Conservation (phyloP, 2,113 vertebrate species). For the Phyllostomus discolor region DNA sequence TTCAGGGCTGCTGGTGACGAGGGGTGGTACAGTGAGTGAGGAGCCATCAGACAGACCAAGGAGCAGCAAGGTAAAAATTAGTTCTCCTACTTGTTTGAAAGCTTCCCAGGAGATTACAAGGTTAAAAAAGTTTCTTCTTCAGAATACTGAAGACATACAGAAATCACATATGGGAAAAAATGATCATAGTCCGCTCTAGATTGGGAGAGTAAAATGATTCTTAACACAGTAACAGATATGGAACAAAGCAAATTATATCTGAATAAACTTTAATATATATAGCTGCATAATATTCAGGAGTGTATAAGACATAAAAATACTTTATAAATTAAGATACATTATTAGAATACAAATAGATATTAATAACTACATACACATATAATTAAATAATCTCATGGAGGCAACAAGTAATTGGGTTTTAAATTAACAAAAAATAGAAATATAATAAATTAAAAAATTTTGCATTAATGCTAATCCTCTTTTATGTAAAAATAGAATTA, state of each 20-base stretch:
- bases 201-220: conserved; percentile 2
- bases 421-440: conserved; percentile 44
- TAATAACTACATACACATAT: background rate
- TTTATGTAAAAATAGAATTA: conserved; percentile 48
- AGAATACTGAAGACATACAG: conserved; percentile 48
- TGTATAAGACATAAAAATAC: conserved; percentile 21
- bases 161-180: conserved; percentile 20
- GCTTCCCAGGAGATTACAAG: conserved; percentile 67
- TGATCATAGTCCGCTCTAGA: background rate
- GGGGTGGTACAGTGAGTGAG: background rate
- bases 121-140: conserved; percentile 66
- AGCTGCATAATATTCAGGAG: conserved; percentile 12
- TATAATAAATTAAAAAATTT: conserved; percentile 42
- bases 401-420: conserved; percentile 11
- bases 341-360: background rate
- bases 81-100: conserved; percentile 70
- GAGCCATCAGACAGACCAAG: background rate
- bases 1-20: background rate
- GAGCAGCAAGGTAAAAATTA: conserved; percentile 53
- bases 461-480: background rate
- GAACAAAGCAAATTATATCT: conserved; percentile 38
- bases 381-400: background rate
- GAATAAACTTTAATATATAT: conserved; percentile 25
- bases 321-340: conserved; percentile 37
- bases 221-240: background rate